These are phyloP conservation scores for Microctonus brassicae DNA, from an alignment of 2,888 invertebrate genomes.

Conservation along the genomic window DNA sequence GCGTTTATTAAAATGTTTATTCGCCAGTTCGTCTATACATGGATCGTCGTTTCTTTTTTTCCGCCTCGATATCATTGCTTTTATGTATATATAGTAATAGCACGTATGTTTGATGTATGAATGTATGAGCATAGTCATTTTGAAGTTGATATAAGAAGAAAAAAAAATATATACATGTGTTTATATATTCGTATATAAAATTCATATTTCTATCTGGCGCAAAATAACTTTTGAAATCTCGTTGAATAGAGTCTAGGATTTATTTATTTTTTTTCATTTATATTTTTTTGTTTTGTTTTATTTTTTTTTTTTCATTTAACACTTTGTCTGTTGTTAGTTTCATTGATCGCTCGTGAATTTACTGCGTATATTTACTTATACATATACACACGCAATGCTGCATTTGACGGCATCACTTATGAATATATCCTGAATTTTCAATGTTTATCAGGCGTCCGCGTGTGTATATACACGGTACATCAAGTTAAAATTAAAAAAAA, in stretches of 20 bases:
- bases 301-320: neutral
- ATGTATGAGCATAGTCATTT: neutral
- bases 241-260: neutral
- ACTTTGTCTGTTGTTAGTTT: neutral
- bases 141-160: neutral
- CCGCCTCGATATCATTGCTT: slow-evolving; percentile 1
- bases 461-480: neutral
- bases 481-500: too few species aligned
- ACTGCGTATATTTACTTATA: neutral
- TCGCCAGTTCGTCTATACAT: slow-evolving; percentile 38
- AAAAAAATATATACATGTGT: slow-evolving; percentile 13
- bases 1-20: slow-evolving; percentile 58
- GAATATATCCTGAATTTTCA: neutral
- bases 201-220: slow-evolving; percentile 11
- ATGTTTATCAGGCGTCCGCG: neutral
- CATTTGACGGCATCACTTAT: neutral
- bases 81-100: neutral
- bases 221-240: neutral
- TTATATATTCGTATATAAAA: too few species aligned
- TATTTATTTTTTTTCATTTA: neutral
- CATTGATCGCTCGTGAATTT: neutral
- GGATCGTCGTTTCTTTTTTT: slow-evolving; percentile 28
- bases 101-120: neutral
- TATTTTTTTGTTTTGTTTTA: neutral
- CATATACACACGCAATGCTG: neutral